Percentiles rank a stretch among this genome's conserved stretches.
Evolutionary conservation across 2,888 invertebrate species (phyloP).

Genomic region (Allygus modestus): DNA sequence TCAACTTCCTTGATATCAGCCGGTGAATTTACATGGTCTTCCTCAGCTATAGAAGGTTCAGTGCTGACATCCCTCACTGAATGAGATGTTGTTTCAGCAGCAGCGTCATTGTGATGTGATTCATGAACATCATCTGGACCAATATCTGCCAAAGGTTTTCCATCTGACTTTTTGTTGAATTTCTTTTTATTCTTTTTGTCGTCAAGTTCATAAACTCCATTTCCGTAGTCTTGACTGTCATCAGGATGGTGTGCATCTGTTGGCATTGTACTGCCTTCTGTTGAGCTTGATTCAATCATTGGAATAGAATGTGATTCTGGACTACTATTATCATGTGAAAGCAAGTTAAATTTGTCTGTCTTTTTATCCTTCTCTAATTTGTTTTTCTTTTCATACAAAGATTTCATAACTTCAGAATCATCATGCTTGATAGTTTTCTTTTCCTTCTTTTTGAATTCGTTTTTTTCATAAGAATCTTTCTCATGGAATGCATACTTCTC

Average conservation of each 20-base stretch:
- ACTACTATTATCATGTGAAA: not conserved
- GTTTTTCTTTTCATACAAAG: constrained; percentile 63
- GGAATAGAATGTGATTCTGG: not conserved
- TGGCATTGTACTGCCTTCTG: not conserved
- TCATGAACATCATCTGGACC: constrained; percentile 15
- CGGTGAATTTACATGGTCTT: not conserved
- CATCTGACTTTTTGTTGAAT: constrained; percentile 55
- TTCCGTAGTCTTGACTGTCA: constrained; percentile 54
- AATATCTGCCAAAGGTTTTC: constrained; percentile 1
- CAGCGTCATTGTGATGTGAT: not conserved
- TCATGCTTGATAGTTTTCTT: constrained; percentile 65
- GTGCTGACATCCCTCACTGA: not conserved
- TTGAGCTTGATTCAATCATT: not conserved
- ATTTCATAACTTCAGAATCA: constrained; percentile 62
- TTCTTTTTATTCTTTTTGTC: constrained; percentile 57
- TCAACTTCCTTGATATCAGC: not conserved
- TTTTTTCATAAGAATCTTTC: constrained; percentile 57
- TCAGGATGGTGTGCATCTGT: constrained; percentile 2
- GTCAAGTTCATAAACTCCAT: constrained; percentile 59
- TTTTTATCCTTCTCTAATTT: constrained; percentile 64
- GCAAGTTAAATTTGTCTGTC: constrained; percentile 46
- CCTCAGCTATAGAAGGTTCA: not conserved
- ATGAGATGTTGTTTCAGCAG: constrained; percentile 14
- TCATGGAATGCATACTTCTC: constrained; percentile 45
- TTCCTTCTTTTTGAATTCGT: constrained; percentile 65